Evolutionary conservation across 92 coral and sea anemone species (phyloP), one percentile per base, ranked within the genome.

Genomic region (Parazoanthus darwini): DNA sequence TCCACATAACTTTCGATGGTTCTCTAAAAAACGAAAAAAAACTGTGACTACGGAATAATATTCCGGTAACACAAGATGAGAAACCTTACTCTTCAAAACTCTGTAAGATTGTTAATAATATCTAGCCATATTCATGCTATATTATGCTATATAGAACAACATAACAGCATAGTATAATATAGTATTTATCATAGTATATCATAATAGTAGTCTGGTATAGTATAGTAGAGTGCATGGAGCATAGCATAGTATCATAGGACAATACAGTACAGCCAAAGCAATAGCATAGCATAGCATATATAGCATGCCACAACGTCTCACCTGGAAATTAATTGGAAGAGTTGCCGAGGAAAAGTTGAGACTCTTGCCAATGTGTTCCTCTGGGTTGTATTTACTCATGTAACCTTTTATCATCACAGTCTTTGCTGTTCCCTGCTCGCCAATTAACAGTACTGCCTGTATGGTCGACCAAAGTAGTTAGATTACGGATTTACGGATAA

Each of bases 331-430:
- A 23, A 95, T 54, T 72, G 98, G 98, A 6, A 96, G 94, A 20
- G 98, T 95, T 75, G 98, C 98, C 25, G 98, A 95, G 63, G 98
- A 95, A 81, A 95, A 95, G 90, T 95, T 95, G 51, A 93, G 90
- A 89, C 96, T 95, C 90, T 95, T 95, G 48, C 94, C 91, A 82
- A 95, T 93, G 84, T 95, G 98, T 65, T 65, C 88, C 33, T 95
- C 98, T 44, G 98, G 98, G 88, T 95, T 95, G 92, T 95, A 95
- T 72, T 89, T 95, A 51, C 96, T 91, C 92, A 95, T 92, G 88
- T 95, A 95, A 15, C 98, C 96, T 86, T 95, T 95, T 82, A 95
- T 93, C 98, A 95, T 95, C 87, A 95, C 98, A 18, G 98, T 95
- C 88, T 95, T 95, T 13, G 98, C 98, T 29, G 98, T 95, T 75